These are phyloP conservation scores for Bubo scandiacus DNA, from an alignment of 2,113 vertebrate genomes.

Conservation along the genomic window DNA sequence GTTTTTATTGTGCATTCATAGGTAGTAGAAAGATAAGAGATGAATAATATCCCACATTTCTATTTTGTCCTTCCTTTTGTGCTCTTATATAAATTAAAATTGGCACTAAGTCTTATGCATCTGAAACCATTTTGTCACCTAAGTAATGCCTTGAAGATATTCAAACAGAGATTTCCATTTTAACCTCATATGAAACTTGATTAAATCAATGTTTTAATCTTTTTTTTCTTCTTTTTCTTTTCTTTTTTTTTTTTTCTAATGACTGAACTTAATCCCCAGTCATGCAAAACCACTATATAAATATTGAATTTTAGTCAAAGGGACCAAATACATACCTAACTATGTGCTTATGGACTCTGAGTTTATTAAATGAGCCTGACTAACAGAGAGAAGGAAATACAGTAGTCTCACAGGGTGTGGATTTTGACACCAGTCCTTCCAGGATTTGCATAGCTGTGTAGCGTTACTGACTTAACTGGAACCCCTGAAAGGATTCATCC, in stretches of 20 bases:
- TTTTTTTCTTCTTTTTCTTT: neutral
- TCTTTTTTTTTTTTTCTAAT: neutral
- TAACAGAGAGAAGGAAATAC: neutral
- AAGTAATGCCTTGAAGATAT: conserved; percentile 27
- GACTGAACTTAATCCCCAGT: neutral
- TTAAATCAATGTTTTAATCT: conserved; percentile 9
- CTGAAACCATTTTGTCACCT: conserved; percentile 52
- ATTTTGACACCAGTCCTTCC: neutral
- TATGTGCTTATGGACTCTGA: neutral
- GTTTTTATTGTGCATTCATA: conserved; percentile 47
- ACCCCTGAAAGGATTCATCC: neutral
- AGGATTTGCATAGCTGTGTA: neutral
- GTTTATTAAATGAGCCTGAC: neutral
- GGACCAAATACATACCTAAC: neutral
- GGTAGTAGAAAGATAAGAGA: conserved; percentile 48
- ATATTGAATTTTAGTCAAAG: neutral
- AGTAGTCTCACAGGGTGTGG: neutral
- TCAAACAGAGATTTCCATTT: conserved; percentile 8
- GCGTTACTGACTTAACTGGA: neutral
- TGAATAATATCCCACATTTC: conserved; percentile 31
- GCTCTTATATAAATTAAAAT: conserved; percentile 55
- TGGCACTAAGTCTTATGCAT: conserved; percentile 19
- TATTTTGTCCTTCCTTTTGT: conserved; percentile 27
- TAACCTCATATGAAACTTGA: conserved; percentile 7
- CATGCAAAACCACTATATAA: neutral